These are phyloP conservation scores for Drosophila limbata DNA, from an alignment of 2,888 invertebrate species.

Conservation along the genomic window DNA sequence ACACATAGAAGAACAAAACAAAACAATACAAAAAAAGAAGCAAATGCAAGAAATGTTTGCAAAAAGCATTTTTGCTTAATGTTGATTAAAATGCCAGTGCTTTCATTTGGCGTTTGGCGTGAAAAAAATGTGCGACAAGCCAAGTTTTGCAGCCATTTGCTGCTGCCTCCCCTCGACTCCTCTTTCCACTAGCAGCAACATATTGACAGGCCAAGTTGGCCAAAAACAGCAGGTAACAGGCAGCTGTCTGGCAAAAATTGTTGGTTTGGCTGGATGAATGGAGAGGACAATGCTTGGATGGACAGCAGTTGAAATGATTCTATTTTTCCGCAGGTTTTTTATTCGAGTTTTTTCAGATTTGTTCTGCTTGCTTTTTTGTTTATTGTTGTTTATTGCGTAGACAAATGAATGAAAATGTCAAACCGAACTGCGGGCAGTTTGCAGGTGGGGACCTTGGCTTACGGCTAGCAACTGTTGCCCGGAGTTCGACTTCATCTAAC, in stretches of 20 bases:
- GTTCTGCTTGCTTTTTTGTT: constrained; percentile 13
- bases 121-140: constrained; percentile 75
- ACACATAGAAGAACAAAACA: constrained; percentile 28
- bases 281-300: constrained; percentile 59
- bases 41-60: constrained; percentile 64
- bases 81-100: constrained; percentile 80
- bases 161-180: background rate
- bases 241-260: constrained; percentile 58
- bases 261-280: constrained; percentile 41
- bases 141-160: constrained; percentile 71
- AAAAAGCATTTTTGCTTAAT: constrained; percentile 80
- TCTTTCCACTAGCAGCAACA: background rate
- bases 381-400: constrained; percentile 56
- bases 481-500: background rate
- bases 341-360: background rate
- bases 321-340: constrained; percentile 32
- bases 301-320: constrained; percentile 57
- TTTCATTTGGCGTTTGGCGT: constrained; percentile 67
- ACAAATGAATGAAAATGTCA: constrained; percentile 82
- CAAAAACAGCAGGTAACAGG: constrained; percentile 67
- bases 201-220: constrained; percentile 76
- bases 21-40: constrained; percentile 10
- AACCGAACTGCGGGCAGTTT: constrained; percentile 57
- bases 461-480: background rate
- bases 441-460: background rate